Percentiles rank a stretch among this genome's conserved stretches.
Evolutionary conservation across 2,888 invertebrate genomes (phyloP).

Genomic region (Antitype chi): DNA sequence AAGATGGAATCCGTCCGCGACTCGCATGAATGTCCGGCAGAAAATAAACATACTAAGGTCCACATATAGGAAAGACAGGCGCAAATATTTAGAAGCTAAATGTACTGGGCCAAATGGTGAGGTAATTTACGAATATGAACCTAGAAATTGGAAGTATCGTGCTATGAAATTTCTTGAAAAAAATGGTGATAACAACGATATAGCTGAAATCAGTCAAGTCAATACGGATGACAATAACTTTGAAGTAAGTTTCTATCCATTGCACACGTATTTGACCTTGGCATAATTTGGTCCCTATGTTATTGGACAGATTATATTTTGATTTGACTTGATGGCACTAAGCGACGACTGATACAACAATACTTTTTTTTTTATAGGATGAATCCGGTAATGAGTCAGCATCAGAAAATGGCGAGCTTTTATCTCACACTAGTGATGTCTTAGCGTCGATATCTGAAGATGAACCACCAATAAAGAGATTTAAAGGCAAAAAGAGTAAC

Average conservation of each 20-base stretch:
- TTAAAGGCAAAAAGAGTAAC: constrained; percentile 29
- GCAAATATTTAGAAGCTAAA: constrained; percentile 67
- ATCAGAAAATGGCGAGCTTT: constrained; percentile 26
- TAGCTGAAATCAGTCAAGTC: constrained; percentile 58
- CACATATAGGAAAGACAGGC: constrained; percentile 69
- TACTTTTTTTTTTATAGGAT: constrained; percentile 33
- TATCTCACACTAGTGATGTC: constrained; percentile 41
- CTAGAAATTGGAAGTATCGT: constrained; percentile 71
- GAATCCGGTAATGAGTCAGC: constrained; percentile 17
- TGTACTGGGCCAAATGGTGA: constrained; percentile 67
- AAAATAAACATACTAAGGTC: constrained; percentile 76
- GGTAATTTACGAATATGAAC: constrained; percentile 65
- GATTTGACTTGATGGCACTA: constrained; percentile 6
- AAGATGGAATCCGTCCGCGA: constrained; percentile 66
- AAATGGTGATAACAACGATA: constrained; percentile 37
- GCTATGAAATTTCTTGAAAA: constrained; percentile 68
- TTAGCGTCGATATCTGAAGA: constrained; percentile 50
- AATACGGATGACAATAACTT: constrained; percentile 55
- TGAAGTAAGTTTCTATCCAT: constrained; percentile 54
- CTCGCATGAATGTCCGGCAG: constrained; percentile 66
- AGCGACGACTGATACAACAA: neutral
- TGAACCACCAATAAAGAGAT: constrained; percentile 46
- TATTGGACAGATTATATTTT: neutral
- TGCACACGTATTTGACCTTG: constrained; percentile 5
- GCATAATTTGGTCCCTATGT: neutral